These are phyloP conservation scores for Sitobion miscanthi DNA, from an alignment of 1,140 invertebrate species.

Conservation along the genomic window DNA sequence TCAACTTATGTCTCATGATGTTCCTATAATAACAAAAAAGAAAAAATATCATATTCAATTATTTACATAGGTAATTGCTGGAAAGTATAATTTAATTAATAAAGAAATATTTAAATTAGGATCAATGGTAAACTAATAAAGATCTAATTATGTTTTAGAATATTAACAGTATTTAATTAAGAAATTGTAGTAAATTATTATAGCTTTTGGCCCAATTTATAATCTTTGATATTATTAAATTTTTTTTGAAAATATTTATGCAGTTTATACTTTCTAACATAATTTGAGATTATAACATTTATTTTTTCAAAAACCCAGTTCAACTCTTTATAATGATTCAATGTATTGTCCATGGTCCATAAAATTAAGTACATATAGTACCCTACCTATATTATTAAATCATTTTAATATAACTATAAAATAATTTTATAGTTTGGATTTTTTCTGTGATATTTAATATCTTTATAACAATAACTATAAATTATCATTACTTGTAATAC, in stretches of 20 bases:
- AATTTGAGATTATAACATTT: not conserved
- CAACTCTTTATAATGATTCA: not conserved
- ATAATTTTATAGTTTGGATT: not conserved
- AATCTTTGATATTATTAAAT: not conserved
- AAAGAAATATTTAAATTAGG: not conserved
- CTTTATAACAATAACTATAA: not conserved
- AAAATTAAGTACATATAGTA: not conserved
- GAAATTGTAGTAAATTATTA: too few species aligned
- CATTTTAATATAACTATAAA: not conserved
- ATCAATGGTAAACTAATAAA: not conserved
- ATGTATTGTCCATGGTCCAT: not conserved
- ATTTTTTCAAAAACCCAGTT: not conserved
- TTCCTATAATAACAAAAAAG: not conserved
- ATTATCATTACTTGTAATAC: not conserved
- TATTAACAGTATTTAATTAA: not conserved
- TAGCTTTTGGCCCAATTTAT: not conserved
- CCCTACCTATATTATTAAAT: not conserved
- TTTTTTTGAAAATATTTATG: not conserved
- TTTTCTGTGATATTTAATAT: not conserved
- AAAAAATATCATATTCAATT: not conserved
- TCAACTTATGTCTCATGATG: conserved; percentile 30
- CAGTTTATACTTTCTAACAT: not conserved
- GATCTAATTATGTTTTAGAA: not conserved
- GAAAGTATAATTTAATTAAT: not conserved
- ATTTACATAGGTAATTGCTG: not conserved